phyloP scores from a whole-genome alignment of 2,888 invertebrate genomes.

The Calephelis perditalis region DNA sequence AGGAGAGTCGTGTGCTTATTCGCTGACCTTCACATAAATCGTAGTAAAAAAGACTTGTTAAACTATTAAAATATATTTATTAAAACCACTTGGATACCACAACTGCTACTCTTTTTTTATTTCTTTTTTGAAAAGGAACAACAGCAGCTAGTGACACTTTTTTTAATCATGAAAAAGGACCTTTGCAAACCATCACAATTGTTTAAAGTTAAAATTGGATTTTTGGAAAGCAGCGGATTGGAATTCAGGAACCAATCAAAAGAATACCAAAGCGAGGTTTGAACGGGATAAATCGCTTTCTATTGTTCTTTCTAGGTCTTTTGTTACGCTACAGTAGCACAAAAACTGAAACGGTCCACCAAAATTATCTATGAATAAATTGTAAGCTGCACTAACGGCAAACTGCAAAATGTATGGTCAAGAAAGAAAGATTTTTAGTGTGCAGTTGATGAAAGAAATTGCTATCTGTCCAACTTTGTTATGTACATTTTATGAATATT shows the following conservation, averaged over 20 bases:
- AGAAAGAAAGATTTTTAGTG: too few species aligned
- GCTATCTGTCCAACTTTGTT: too few species aligned
- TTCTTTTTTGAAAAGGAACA: too few species aligned
- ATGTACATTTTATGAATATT: too few species aligned
- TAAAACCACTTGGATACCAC: too few species aligned
- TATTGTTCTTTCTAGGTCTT: conserved; percentile 65
- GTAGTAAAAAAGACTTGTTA: too few species aligned
- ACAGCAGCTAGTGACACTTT: background rate
- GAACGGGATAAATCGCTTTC: conserved; percentile 56
- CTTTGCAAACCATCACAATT: conserved; percentile 12
- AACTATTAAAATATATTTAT: too few species aligned
- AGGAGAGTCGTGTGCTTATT: too few species aligned
- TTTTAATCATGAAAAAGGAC: background rate
- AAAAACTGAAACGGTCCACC: conserved; percentile 39
- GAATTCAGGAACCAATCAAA: conserved; percentile 58
- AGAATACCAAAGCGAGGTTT: conserved; percentile 48
- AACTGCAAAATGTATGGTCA: background rate
- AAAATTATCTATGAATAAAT: conserved; percentile 66
- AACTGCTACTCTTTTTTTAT: too few species aligned
- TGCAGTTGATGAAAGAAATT: too few species aligned
- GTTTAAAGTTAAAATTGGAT: conserved; percentile 21
- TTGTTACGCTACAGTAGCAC: conserved; percentile 48
- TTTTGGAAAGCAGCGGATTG: conserved; percentile 22
- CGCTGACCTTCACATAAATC: too few species aligned
- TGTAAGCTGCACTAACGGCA: conserved; percentile 31